These are phyloP conservation scores for Hiodon tergisus DNA, from an alignment of 2,113 vertebrate genomes.

Conservation along the genomic window DNA sequence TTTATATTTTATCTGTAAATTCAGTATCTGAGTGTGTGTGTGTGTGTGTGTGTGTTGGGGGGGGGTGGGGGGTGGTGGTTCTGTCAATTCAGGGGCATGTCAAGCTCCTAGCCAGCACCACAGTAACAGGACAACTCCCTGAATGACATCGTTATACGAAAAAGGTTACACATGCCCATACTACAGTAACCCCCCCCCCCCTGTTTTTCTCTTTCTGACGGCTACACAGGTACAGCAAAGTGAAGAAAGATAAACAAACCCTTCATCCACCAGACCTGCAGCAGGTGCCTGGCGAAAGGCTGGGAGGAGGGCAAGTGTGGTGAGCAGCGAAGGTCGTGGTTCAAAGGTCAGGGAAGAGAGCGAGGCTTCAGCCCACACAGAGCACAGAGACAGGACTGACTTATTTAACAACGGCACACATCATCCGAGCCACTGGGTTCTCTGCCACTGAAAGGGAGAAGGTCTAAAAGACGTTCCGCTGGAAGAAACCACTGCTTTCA, in stretches of 20 bases:
- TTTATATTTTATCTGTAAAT: too few relatives aligned
- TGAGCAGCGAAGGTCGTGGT: background rate
- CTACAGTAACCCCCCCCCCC: conserved; percentile 10
- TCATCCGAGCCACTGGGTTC: conserved; percentile 17
- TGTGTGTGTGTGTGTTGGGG: too few relatives aligned
- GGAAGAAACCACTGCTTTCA: conserved; percentile 19
- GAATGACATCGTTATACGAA: conserved; percentile 38
- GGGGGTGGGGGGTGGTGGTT: too few relatives aligned
- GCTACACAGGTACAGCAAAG: conserved; percentile 25
- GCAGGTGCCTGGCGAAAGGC: background rate
- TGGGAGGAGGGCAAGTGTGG: conserved; percentile 3
- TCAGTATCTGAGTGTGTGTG: too few relatives aligned
- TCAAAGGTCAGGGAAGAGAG: conserved; percentile 9
- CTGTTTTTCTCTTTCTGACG: conserved; percentile 30
- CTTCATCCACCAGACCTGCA: conserved; percentile 44
- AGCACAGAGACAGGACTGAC: background rate
- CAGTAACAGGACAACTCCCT: conserved; percentile 35
- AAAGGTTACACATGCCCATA: background rate
- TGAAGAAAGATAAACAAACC: conserved; percentile 33
- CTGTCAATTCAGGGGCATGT: conserved; percentile 23
- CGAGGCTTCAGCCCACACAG: background rate
- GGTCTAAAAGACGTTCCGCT: conserved; percentile 63
- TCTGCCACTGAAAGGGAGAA: conserved; percentile 44
- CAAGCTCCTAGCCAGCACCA: conserved; percentile 37
- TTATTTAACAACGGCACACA: background rate